phyloP scores from a whole-genome alignment of 2,113 vertebrate species.

The Psittacus erithacus region DNA sequence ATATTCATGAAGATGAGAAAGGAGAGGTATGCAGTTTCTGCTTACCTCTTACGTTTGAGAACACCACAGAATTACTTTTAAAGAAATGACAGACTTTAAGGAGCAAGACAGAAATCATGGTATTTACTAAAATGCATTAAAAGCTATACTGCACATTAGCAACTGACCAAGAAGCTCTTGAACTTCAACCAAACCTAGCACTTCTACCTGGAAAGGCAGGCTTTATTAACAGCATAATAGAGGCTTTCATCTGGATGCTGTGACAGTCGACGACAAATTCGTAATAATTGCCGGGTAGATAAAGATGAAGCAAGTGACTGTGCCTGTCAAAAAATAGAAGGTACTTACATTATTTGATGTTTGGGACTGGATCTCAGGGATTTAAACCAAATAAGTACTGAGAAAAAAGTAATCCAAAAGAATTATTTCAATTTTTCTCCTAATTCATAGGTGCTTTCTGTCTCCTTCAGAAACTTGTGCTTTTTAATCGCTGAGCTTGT shows the following conservation, averaged over 20 bases:
- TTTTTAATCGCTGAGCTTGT: not conserved
- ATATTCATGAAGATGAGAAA: not conserved
- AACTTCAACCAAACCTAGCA: not conserved
- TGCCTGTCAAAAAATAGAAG: slow-evolving; percentile 75
- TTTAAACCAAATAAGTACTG: not conserved
- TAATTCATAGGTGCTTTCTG: not conserved
- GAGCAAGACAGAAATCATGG: not conserved
- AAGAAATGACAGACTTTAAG: not conserved
- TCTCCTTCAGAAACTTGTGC: not conserved
- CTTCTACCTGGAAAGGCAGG: slow-evolving; percentile 92
- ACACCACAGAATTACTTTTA: not conserved
- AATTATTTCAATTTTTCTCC: not conserved
- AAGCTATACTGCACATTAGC: not conserved
- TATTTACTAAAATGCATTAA: not conserved
- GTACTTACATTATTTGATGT: slow-evolving; percentile 5
- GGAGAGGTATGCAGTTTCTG: not conserved
- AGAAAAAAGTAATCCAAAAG: not conserved
- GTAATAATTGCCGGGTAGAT: slow-evolving; percentile 90
- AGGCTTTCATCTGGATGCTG: slow-evolving; percentile 89
- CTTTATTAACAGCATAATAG: slow-evolving; percentile 87
- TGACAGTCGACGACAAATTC: slow-evolving; percentile 90
- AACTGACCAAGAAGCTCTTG: not conserved
- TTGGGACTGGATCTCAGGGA: not conserved
- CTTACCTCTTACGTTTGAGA: not conserved
- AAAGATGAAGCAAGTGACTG: slow-evolving; percentile 92